These are phyloP conservation scores for Ischnus inquisitorius DNA, from an alignment of 2,888 invertebrate species.

Conservation along the genomic window DNA sequence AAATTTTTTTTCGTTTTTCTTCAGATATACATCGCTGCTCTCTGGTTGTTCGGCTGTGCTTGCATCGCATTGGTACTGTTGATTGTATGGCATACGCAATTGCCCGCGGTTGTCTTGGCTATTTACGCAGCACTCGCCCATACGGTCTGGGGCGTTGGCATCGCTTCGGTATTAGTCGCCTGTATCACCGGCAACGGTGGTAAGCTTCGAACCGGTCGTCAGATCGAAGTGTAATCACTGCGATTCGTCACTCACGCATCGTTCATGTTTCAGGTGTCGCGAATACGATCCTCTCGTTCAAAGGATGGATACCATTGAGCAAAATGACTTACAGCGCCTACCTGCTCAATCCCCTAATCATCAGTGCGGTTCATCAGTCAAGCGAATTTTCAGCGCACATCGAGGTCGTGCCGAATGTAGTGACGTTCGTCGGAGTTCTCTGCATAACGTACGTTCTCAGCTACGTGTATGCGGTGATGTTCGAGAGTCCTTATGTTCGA, in stretches of 20 bases:
- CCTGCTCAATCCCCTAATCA: slow-evolving; percentile 87
- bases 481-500: slow-evolving; percentile 84
- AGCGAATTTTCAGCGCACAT: slow-evolving; percentile 79
- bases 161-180: slow-evolving; percentile 87
- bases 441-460: slow-evolving; percentile 81
- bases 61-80: slow-evolving; percentile 85
- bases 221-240: not conserved
- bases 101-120: slow-evolving; percentile 85
- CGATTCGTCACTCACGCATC: not conserved
- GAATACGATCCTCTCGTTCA: slow-evolving; percentile 83
- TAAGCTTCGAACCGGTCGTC: slow-evolving; percentile 71
- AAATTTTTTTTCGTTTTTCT: slow-evolving; percentile 66
- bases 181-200: slow-evolving; percentile 87
- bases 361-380: slow-evolving; percentile 85
- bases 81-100: slow-evolving; percentile 83
- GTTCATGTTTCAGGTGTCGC: slow-evolving; percentile 82
- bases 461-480: slow-evolving; percentile 81
- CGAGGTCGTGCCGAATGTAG: slow-evolving; percentile 79
- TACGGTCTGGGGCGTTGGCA: slow-evolving; percentile 86
- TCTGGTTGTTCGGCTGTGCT: slow-evolving; percentile 84
- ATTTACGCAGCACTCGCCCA: slow-evolving; percentile 86
- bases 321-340: slow-evolving; percentile 88
- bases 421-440: slow-evolving; percentile 79
- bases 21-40: slow-evolving; percentile 76
- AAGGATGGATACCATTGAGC: slow-evolving; percentile 85